phyloP scores from a whole-genome alignment of 2,113 vertebrate genomes.

The Piaya cayana region DNA sequence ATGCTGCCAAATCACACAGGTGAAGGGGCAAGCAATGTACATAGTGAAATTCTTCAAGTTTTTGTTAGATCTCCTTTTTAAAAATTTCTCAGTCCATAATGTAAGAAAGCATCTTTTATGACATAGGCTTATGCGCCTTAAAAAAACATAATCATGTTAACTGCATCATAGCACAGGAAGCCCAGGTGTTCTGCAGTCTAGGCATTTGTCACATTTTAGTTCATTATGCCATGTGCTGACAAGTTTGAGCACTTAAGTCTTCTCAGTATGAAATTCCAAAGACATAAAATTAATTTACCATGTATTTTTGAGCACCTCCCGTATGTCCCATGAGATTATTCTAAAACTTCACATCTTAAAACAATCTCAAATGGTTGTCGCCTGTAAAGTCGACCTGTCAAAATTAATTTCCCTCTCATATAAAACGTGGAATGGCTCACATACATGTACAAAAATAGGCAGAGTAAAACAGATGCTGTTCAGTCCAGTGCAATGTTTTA shows the following conservation, averaged over 20 bases:
- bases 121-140: background rate
- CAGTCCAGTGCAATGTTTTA: background rate
- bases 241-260: background rate
- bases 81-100: background rate
- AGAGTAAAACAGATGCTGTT: background rate
- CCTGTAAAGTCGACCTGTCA: background rate
- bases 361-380: background rate
- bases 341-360: background rate
- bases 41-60: background rate
- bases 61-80: background rate
- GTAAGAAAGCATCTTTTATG: background rate
- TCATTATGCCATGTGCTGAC: background rate
- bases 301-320: background rate
- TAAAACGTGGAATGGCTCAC: background rate
- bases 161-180: background rate
- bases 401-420: background rate
- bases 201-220: conserved; percentile 30
- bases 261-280: background rate
- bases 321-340: background rate
- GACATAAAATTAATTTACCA: conserved; percentile 3
- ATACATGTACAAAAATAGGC: background rate
- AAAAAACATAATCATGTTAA: background rate
- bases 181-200: background rate
- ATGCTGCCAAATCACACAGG: background rate
- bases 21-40: background rate